Conservation (phyloP, 2,888 invertebrate genomes). For the Philaethria dido region DNA sequence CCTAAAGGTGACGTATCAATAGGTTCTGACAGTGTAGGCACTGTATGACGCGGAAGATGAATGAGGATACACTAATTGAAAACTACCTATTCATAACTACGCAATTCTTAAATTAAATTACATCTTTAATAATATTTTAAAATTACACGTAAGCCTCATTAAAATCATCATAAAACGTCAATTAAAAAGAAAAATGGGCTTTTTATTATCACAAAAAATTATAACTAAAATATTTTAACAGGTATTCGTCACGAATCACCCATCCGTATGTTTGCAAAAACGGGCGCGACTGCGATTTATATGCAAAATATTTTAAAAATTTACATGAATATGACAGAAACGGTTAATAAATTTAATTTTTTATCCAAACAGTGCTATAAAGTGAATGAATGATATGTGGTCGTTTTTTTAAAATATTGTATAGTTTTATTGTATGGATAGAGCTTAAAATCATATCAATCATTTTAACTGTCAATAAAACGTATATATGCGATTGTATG, state of each 20-base stretch:
- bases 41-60: too few species aligned
- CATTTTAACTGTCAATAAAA: not conserved
- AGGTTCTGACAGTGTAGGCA: too few species aligned
- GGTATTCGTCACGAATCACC: slow-evolving; percentile 7
- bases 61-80: not conserved
- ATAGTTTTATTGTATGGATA: not conserved
- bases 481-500: too few species aligned
- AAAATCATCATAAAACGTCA: slow-evolving; percentile 2
- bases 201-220: slow-evolving; percentile 5
- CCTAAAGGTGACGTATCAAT: too few species aligned
- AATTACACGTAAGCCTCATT: not conserved
- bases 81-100: not conserved
- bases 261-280: slow-evolving; percentile 29
- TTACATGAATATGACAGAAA: slow-evolving; percentile 31
- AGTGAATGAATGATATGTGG: not conserved
- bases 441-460: not conserved
- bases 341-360: slow-evolving; percentile 1
- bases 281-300: slow-evolving; percentile 33
- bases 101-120: not conserved
- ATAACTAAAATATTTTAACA: slow-evolving; percentile 8
- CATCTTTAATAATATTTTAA: not conserved
- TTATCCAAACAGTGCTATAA: not conserved
- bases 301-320: slow-evolving; percentile 34
- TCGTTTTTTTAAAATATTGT: not conserved
- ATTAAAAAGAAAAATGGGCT: not conserved